These are phyloP conservation scores for Drosophila yooni DNA, from an alignment of 2,888 invertebrate species.

Conservation along the genomic window DNA sequence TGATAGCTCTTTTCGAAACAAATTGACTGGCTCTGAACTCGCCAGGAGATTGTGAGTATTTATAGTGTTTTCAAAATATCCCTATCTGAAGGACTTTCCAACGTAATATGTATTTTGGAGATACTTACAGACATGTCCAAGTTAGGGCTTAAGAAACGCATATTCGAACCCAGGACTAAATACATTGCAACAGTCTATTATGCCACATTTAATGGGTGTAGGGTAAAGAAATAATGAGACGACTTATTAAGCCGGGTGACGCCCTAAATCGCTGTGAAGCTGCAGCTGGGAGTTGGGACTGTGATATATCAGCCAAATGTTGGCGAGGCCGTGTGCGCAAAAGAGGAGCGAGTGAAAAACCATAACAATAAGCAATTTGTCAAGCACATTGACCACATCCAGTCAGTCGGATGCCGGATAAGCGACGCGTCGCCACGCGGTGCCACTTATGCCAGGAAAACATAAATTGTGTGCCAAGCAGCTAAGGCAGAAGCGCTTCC, in stretches of 20 bases:
- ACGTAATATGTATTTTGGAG: not conserved
- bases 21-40: not conserved
- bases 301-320: conserved; percentile 34
- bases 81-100: not conserved
- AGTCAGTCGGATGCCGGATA: conserved; percentile 46
- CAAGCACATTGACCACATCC: conserved; percentile 79
- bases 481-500: conserved; percentile 29
- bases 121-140: not conserved
- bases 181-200: not conserved
- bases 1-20: not conserved
- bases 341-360: conserved; percentile 40
- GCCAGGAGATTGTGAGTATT: too few species aligned
- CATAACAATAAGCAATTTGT: conserved; percentile 83
- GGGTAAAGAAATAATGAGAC: conserved; percentile 69
- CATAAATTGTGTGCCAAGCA: conserved; percentile 77
- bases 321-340: too few species aligned
- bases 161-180: not conserved
- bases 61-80: not conserved
- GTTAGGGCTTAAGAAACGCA: not conserved
- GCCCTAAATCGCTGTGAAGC: conserved; percentile 26
- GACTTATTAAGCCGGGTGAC: conserved; percentile 73
- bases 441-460: conserved; percentile 79
- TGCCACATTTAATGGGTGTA: not conserved
- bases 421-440: conserved; percentile 37
- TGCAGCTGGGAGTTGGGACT: conserved; percentile 12